Evolutionary conservation across 1,140 invertebrate species (phyloP), one percentile per base, ranked within the genome.

Genomic region (Drosophila repleta): DNA sequence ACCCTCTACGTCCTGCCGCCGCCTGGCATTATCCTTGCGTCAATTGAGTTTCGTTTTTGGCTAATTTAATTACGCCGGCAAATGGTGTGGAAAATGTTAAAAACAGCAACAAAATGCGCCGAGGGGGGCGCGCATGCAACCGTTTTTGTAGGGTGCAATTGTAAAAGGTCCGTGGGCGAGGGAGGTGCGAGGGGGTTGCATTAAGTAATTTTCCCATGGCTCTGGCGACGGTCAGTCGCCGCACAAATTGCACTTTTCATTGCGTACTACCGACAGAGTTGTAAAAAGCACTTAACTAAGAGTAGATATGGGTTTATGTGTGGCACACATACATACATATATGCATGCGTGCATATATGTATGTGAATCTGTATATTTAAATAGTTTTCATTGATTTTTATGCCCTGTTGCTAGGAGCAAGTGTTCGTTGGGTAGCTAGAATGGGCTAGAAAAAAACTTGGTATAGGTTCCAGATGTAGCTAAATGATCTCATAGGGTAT

Each of bases 51-150:
- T 67, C 46, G 52, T 57, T 62, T 58, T 68, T 58, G 67, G 51
- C 64, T 85, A 79, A 85, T 85, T 85, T 82, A 85, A 85, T 85
- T 85, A 87, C 70, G 60, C 80, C 39, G 46, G 18, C 46, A 69
- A 72, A 88, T 49, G 45, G 57, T 41, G 67, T 65, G 74, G 63
- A 70, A 60, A 70, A 65, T 51, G 48, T 60, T 53, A 48, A 66
- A 77, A 62, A 53, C 52, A 66, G 62, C 67, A 41, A 69, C 61
- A 64, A 56, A 65, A 65, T 74, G 74, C 65, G 60, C 2, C 7
- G 1, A 0, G n/a, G 35, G 17, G 26, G 21, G 53, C 10, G 49
- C 29, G 32, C 60, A 17, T 41, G 13, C 32, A 35, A 15, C 35
- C 52, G 35, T 10, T 13, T 10, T 13, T 43, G 53, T n/a, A 41